Evolutionary conservation across 2,888 invertebrate genomes (phyloP), one percentile per base, ranked within the genome.

Genomic region (Argyresthia albistria): DNA sequence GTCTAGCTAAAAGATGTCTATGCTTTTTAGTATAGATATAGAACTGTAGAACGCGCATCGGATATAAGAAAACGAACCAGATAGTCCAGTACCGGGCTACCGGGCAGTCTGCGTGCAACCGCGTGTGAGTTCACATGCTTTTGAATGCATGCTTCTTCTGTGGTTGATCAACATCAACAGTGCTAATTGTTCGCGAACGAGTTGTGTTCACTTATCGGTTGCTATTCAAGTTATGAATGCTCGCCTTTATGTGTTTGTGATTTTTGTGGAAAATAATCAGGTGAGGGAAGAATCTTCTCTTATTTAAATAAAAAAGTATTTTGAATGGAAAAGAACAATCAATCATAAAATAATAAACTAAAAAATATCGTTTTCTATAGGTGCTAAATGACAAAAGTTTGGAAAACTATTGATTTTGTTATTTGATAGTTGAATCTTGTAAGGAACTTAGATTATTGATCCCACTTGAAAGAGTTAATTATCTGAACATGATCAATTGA

Each of bases 401-500:
- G 2, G 25, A 25, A 25, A 25, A 6, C 25, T 25, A 25, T 25
- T 25, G 2, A 25, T 25, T 25, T 25, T 25, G 25, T 25, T 25
- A 25, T 25, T 25, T 25, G 6, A 6, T 25, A 25, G 25, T 25
- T 25, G 25, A 25, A 4, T 25, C 2, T 25, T 25, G 25, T 25
- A 4, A 25, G 25, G 25, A 70, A 67, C 66, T 65, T 69, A 75
- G 80, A 81, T 70, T 80, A 65, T 80, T 80, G 81, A 80, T 81
- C 81, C 80, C 82, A 77, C 76, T 80, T 73, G 60, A 68, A 69
- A 46, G 11, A 0, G 16, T 45, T 45, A 11, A 39, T 25, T 25
- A 25, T 25, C 25, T 25, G 25, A 25, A 25, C 25, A 25, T 25
- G 25, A 25, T 25, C 25, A 25, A 25, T 25, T 25, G 25, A 2